Evolutionary conservation across 2,888 invertebrate genomes (phyloP), one percentile per base, ranked within the genome.

Genomic region (Biston stratarius): DNA sequence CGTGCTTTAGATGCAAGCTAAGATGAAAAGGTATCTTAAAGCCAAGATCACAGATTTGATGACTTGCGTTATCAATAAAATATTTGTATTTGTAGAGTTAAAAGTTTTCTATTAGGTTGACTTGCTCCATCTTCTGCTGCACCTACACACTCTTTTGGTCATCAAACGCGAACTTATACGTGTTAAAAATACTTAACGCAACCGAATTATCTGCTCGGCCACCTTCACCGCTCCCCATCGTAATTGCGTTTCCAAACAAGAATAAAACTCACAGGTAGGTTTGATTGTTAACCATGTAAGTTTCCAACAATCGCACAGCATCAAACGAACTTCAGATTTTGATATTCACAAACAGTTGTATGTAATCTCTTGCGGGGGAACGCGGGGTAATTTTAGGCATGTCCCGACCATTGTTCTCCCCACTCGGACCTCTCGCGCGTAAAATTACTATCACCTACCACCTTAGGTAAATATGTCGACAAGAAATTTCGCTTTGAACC

Each of bases 401-500:
- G 85, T 86, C 84, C 82, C 81, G 79, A 82, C 77, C 83, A 79
- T 77, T 86, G 86, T 87, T 86, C 84, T 82, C 74, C 77, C 74
- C 84, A 85, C 87, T 90, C 87, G 89, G 92, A 89, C 92, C 90
- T 90, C 82, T 87, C 88, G 86, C 88, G 90, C 91, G 92, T 91
- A 92, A 93, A 93, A 92, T 94, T 93, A 90, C 92, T 92, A 94
- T 93, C 93, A 92, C 89, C 92, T 90, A 84, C 64, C 86, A 90
- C 91, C 90, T 90, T 88, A 92, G 90, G 93, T 93, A 94, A 94
- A 94, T 94, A 94, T 94, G 93, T 92, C 90, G 91, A 87, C 92
- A 93, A 93, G 93, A 94, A 92, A 92, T 91, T 67, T 92, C 89
- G 90, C 93, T 94, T 94, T 94, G 93, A 93, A 94, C 93, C 93